These are phyloP conservation scores for Taenaris catops DNA, from an alignment of 2,888 invertebrate genomes.

Conservation along the genomic window DNA sequence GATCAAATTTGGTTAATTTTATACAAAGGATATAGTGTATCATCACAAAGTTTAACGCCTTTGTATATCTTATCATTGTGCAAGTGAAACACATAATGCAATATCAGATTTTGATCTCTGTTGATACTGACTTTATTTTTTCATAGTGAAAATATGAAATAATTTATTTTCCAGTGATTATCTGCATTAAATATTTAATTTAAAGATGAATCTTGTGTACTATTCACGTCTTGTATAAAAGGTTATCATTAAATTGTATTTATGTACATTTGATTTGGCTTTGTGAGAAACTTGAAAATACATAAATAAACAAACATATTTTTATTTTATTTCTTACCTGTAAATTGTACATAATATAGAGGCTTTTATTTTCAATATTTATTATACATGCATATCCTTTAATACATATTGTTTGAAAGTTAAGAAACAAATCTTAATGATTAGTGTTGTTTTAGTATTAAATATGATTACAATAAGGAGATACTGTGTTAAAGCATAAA, in stretches of 20 bases:
- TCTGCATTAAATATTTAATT: constrained; percentile 46
- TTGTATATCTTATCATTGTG: constrained; percentile 48
- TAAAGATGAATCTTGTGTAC: constrained; percentile 65
- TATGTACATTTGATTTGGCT: constrained; percentile 79
- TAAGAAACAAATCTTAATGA: too few relatives aligned
- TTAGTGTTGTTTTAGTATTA: too few relatives aligned
- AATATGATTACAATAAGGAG: too few relatives aligned
- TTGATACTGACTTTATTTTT: constrained; percentile 55
- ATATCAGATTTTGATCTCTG: constrained; percentile 65
- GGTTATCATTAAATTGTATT: constrained; percentile 75
- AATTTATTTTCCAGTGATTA: constrained; percentile 49
- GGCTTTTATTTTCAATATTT: too few relatives aligned
- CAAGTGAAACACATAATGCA: constrained; percentile 42
- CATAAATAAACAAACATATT: constrained; percentile 74
- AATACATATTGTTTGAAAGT: too few relatives aligned
- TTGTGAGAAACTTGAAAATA: constrained; percentile 77
- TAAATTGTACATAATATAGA: too few relatives aligned
- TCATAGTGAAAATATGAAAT: constrained; percentile 51
- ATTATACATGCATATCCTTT: too few relatives aligned
- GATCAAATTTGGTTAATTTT: constrained; percentile 72
- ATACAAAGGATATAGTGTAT: constrained; percentile 67
- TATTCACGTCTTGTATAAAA: constrained; percentile 73
- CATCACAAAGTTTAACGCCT: constrained; percentile 65
- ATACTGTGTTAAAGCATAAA: too few relatives aligned
- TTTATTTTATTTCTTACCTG: constrained; percentile 59